Conservation (phyloP, 2,797 vertebrate species). For the Cossypha heuglini region DNA sequence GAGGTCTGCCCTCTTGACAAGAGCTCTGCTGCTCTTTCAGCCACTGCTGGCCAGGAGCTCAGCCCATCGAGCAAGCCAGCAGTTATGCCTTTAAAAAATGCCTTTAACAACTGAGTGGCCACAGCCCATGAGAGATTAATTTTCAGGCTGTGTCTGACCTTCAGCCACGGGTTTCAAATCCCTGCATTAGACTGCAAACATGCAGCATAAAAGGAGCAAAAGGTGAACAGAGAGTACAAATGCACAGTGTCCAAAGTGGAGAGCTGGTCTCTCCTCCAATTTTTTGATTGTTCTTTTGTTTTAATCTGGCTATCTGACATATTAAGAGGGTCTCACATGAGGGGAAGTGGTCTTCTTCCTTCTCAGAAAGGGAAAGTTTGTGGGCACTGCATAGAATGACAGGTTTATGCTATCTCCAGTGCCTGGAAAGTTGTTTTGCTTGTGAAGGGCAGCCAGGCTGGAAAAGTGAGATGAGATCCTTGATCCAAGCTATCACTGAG, state of each 20-base stretch:
- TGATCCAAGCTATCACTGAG: neutral
- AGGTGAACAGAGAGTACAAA: fast-evolving
- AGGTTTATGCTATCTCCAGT: neutral
- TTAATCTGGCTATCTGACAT: neutral
- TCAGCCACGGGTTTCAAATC: neutral
- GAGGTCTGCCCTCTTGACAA: neutral
- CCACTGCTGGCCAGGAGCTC: neutral
- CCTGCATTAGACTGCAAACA: neutral
- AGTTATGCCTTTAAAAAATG: neutral
- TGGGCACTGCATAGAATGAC: neutral
- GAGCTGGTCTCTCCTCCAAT: neutral
- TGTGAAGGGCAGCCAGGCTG: neutral
- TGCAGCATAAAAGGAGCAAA: neutral
- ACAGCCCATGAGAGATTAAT: neutral
- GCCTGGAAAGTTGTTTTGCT: neutral
- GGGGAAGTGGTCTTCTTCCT: neutral
- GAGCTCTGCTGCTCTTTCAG: neutral
- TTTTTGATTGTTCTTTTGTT: neutral
- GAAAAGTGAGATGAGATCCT: neutral
- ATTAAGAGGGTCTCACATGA: neutral
- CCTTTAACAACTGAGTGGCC: neutral
- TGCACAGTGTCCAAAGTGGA: fast-evolving
- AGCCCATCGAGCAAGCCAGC: neutral
- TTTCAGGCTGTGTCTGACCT: neutral
- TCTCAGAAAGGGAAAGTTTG: neutral